Conservation (phyloP, 2,113 vertebrate species). For the Hassar affinis region DNA sequence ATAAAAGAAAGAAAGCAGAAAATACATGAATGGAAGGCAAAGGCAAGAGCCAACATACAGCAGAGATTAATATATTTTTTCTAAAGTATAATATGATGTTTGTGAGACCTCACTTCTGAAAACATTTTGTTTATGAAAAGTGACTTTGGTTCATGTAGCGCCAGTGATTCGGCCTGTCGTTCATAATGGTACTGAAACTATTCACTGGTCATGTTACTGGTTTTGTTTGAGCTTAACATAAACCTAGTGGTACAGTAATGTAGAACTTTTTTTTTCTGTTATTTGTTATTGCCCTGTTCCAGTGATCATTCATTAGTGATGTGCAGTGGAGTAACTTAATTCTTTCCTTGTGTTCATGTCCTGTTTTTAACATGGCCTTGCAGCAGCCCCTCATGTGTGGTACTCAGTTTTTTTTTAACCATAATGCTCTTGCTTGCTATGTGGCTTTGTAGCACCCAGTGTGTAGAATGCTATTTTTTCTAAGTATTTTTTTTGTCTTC, state of each 20-base stretch:
- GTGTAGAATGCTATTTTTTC: background rate
- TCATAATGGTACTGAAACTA: conserved; percentile 26
- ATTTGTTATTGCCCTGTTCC: conserved; percentile 25
- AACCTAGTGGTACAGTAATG: conserved; percentile 18
- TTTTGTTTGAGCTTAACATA: conserved; percentile 43
- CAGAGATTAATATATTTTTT: conserved; percentile 55
- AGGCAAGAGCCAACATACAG: conserved; percentile 12
- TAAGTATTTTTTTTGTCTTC: background rate
- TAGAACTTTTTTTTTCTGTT: background rate
- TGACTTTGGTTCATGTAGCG: background rate
- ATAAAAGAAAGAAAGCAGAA: conserved; percentile 4
- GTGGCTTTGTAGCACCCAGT: background rate
- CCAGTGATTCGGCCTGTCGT: conserved; percentile 17
- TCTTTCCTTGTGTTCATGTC: conserved; percentile 29
- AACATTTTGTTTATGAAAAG: conserved; percentile 31
- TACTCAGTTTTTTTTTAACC: background rate
- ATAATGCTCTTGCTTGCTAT: background rate
- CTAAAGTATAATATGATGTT: conserved; percentile 42
- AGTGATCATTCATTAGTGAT: conserved; percentile 33
- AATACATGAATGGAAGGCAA: conserved; percentile 29
- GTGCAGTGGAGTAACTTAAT: conserved; percentile 39
- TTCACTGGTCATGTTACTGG: conserved; percentile 32
- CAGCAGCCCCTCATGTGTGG: background rate
- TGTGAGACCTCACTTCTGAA: conserved; percentile 36
- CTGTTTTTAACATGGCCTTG: conserved; percentile 18